A percentile compares a stretch with the other conserved stretches of the same genome.
Evolutionary conservation across 2,888 invertebrate genomes (phyloP).

Genomic region (Agriotes lineatus): DNA sequence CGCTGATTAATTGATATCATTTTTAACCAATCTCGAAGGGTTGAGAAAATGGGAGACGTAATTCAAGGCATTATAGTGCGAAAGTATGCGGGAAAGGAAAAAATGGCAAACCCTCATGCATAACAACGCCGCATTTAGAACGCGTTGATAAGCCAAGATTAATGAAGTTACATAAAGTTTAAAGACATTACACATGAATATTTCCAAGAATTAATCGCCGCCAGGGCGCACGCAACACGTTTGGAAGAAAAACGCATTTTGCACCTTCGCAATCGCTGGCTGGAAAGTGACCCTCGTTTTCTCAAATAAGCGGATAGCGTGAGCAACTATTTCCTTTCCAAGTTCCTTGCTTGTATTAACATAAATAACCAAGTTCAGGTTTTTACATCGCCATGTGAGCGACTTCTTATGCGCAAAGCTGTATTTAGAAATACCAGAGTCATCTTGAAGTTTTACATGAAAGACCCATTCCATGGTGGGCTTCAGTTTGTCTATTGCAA

Average conservation of each 20-base stretch:
- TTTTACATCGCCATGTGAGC: too few species aligned
- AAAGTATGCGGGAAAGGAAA: neutral
- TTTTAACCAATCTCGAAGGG: too few species aligned
- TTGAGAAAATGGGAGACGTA: neutral
- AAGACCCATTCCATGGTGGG: too few species aligned
- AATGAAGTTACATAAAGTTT: conserved; percentile 23
- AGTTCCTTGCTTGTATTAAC: too few species aligned
- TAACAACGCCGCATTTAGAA: neutral
- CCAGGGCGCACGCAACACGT: neutral
- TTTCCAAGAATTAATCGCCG: conserved; percentile 8
- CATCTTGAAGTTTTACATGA: too few species aligned
- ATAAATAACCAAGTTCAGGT: neutral
- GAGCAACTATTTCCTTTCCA: conserved; percentile 10
- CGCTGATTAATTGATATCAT: too few species aligned
- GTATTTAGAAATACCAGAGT: too few species aligned
- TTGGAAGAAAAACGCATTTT: neutral
- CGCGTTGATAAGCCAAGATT: conserved; percentile 19
- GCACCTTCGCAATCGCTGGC: neutral
- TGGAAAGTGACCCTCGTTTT: neutral
- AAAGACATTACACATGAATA: conserved; percentile 20
- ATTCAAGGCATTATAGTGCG: neutral
- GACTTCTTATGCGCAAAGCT: too few species aligned
- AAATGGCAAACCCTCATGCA: neutral
- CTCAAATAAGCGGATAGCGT: conserved; percentile 4
- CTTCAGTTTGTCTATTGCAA: too few species aligned